Evolutionary conservation across 2,888 invertebrate genomes (phyloP).

Genomic region (Fissipunctia ypsillon): DNA sequence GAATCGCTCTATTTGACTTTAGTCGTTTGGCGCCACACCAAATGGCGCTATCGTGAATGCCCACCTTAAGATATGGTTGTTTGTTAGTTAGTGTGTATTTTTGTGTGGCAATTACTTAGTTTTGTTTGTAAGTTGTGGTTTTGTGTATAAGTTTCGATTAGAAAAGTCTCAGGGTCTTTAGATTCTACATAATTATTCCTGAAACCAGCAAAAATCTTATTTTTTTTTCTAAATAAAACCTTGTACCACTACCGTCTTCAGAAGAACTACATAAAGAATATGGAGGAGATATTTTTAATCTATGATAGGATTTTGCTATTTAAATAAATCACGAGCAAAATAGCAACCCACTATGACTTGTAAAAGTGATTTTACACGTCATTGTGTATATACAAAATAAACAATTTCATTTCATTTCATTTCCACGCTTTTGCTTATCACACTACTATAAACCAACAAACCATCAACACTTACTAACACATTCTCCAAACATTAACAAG

Average conservation of each 20-base stretch:
- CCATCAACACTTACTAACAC: neutral
- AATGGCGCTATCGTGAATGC: no score
- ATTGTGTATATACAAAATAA: no score
- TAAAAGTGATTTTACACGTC: no score
- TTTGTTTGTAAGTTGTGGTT: no score
- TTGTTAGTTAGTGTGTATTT: no score
- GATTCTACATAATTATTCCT: neutral
- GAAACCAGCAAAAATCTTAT: neutral
- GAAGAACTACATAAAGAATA: neutral
- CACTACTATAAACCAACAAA: neutral
- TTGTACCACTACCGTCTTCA: neutral
- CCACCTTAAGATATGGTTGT: no score
- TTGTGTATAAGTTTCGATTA: neutral
- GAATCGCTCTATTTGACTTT: no score
- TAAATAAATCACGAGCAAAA: neutral
- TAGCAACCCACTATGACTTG: no score
- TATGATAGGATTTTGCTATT: neutral
- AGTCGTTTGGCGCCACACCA: no score
- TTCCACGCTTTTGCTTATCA: neutral
- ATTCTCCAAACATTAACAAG: slow-evolving; percentile 18
- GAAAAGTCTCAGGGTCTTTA: neutral
- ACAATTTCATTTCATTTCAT: no score
- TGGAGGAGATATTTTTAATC: neutral
- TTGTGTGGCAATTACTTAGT: no score
- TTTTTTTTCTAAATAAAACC: neutral